These are phyloP conservation scores for Bettongia penicillata DNA, from an alignment of 2,113 vertebrate species.

Conservation along the genomic window DNA sequence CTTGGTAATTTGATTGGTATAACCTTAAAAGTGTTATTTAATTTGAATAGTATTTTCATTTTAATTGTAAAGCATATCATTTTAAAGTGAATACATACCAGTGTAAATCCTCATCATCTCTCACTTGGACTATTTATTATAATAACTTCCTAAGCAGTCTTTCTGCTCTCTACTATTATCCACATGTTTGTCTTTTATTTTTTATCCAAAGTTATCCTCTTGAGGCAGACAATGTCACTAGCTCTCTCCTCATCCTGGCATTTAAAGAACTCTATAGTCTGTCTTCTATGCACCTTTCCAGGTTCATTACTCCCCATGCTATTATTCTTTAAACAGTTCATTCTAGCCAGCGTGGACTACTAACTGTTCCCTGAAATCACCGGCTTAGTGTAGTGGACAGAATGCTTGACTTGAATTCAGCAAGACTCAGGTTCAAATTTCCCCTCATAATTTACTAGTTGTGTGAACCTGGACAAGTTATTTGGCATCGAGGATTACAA, in stretches of 20 bases:
- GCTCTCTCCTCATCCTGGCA: background rate
- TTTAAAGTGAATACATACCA: background rate
- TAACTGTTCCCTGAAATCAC: background rate
- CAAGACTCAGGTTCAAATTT: background rate
- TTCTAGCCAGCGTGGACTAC: background rate
- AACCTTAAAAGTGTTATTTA: background rate
- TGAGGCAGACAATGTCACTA: background rate
- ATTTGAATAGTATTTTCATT: background rate
- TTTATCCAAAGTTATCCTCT: background rate
- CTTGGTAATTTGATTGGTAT: background rate
- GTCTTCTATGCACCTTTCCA: background rate
- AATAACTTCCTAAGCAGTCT: background rate
- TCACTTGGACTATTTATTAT: background rate
- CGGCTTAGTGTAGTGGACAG: background rate
- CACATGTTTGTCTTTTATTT: background rate
- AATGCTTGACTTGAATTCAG: background rate
- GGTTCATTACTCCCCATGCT: background rate
- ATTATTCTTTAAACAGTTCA: background rate
- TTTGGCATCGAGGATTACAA: background rate
- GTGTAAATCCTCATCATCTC: background rate
- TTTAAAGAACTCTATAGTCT: background rate
- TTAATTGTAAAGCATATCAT: background rate
- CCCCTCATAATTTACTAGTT: background rate
- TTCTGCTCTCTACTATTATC: background rate
- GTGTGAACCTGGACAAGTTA: too few species aligned